Conservation (phyloP, 2,888 invertebrate genomes). For the Glyphotaelius pellucidus region DNA sequence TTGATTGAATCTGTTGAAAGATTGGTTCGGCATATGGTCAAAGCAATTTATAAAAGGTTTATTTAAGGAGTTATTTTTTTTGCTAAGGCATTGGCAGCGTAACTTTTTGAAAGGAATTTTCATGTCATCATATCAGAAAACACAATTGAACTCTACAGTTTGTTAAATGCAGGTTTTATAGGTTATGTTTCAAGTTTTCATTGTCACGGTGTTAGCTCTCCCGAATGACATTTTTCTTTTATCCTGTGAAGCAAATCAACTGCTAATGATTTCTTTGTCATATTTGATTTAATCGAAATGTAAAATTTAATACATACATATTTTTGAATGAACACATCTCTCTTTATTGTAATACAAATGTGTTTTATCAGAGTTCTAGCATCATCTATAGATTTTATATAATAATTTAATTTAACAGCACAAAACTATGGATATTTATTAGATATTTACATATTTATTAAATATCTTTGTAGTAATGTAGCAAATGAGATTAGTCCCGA, state of each 20-base stretch:
- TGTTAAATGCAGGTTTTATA: neutral
- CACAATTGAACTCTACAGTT: neutral
- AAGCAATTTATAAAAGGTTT: neutral
- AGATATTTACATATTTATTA: slow-evolving; percentile 41
- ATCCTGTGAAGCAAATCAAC: slow-evolving; percentile 24
- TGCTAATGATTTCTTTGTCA: slow-evolving; percentile 14
- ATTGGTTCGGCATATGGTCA: neutral
- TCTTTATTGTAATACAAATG: slow-evolving; percentile 53
- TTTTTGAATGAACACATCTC: slow-evolving; percentile 55
- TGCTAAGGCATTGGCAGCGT: neutral
- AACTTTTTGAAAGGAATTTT: neutral
- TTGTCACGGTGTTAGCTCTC: neutral
- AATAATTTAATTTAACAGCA: slow-evolving; percentile 39
- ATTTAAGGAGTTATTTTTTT: neutral
- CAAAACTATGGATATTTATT: slow-evolving; percentile 35
- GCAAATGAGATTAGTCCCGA: slow-evolving; percentile 6
- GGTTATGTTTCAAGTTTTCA: neutral
- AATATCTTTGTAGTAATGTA: slow-evolving; percentile 37
- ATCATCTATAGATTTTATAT: slow-evolving; percentile 44
- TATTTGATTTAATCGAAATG: slow-evolving; percentile 45
- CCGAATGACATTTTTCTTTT: neutral
- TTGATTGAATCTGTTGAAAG: neutral
- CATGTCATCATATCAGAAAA: neutral
- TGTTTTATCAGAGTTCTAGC: slow-evolving; percentile 47
- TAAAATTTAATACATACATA: slow-evolving; percentile 55